Evolutionary conservation across 2,113 vertebrate genomes (phyloP), one percentile per base, ranked within the genome.

Genomic region (Alethe castanea): DNA sequence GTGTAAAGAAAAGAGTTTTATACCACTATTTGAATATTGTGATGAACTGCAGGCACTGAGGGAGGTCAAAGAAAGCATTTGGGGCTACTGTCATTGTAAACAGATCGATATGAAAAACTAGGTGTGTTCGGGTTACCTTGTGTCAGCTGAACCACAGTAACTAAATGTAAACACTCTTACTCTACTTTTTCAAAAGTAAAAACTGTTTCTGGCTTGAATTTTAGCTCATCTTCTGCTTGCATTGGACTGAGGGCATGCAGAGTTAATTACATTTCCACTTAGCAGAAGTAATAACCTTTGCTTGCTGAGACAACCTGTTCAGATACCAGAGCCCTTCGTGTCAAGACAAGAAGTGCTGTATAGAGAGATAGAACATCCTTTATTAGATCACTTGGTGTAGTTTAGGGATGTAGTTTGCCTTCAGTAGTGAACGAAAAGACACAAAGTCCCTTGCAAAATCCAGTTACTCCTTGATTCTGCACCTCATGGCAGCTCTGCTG

Each of bases 251-350:
- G 18, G 44, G 19, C n/a, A 33, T 40, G 22, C 17, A 28, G 26
- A 60, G 22, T 73, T 61, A 62, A 24, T 79, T 71, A 47, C 8
- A 17, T 50, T 67, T 78, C 28, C 38, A 48, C 25, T 78, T 70
- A 81, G 35, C 14, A 64, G 38, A 74, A 87, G 11, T 31, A 56
- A 26, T 65, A 78, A 67, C n/a, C 56, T 36, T 38, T 84, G 14
- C 20, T 17, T 57, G 35, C 31, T 59, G 53, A 14, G 17, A 19
- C n/a, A 86, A 9, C 40, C 24, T 53, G 31, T 72, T 82, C n/a
- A 69, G 28, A 25, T 56, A 65, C 14, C 2, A 6, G 23, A 70
- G n/a, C 26, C 60, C 35, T 74, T 66, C 0, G 0, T 44, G 12
- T 67, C 26, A 74, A 65, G 47, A 38, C 4, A 35, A 44, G 69